Percentiles rank a stretch among this genome's conserved stretches.
These are phyloP conservation scores for Drosophila formosana DNA, from an alignment of 2,888 invertebrate genomes.

Conservation along the genomic window DNA sequence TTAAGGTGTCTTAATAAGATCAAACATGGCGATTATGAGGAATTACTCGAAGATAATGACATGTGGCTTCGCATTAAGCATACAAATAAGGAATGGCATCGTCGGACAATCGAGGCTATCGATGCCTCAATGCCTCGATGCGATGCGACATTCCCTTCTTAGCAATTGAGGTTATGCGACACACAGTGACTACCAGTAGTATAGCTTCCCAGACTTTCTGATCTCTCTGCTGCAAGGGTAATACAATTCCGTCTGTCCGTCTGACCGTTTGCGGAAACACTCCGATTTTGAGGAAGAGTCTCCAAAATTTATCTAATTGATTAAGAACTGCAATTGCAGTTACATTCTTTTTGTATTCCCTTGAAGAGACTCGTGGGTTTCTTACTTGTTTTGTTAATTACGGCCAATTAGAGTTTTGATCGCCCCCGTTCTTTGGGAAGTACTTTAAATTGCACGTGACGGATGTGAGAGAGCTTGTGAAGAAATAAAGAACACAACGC, in stretches of 20 bases:
- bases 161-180: conserved; percentile 21
- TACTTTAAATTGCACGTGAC: conserved; percentile 16
- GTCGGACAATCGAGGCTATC: conserved; percentile 2
- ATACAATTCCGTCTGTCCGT: not conserved
- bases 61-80: conserved; percentile 35
- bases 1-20: conserved; percentile 80
- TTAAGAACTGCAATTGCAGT: not conserved
- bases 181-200: conserved; percentile 7
- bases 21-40: conserved; percentile 77
- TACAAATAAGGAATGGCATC: conserved; percentile 26
- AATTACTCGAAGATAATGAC: conserved; percentile 77
- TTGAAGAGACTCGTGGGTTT: too few relatives aligned
- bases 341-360: not conserved
- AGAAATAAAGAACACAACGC: conserved; percentile 32
- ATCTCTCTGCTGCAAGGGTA: not conserved
- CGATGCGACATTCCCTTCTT: not conserved
- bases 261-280: too few relatives aligned
- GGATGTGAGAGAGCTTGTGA: conserved; percentile 22
- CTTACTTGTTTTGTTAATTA: conserved; percentile 27
- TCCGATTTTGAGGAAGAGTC: too few relatives aligned
- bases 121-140: not conserved
- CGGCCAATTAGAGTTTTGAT: conserved; percentile 22
- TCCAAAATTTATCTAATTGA: too few relatives aligned
- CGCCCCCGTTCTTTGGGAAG: conserved; percentile 11
- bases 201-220: not conserved